These are phyloP conservation scores for Lutjanus argentimaculatus DNA, from an alignment of 2,797 vertebrate species.

Conservation along the genomic window DNA sequence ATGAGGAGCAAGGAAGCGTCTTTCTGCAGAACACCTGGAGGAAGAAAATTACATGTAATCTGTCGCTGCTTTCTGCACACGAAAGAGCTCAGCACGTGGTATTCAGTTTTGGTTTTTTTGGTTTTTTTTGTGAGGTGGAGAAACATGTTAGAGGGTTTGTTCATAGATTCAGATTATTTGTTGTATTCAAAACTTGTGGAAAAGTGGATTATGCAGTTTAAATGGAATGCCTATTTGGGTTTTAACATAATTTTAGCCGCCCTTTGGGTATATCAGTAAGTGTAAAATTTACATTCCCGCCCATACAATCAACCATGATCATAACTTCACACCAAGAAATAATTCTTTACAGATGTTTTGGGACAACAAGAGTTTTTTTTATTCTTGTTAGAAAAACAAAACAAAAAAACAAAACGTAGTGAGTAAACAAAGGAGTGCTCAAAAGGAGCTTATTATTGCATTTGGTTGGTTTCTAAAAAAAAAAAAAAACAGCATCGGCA, in stretches of 20 bases:
- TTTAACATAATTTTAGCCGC: background rate
- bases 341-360: conserved; percentile 27
- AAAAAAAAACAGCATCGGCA: conserved; percentile 37
- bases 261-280: background rate
- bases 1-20: background rate
- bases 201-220: background rate
- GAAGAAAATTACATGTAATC: conserved; percentile 6
- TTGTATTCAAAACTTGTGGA: background rate
- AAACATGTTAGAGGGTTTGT: background rate
- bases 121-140: background rate
- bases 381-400: conserved; percentile 62
- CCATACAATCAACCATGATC: conserved; percentile 13
- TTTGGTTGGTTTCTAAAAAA: conserved; percentile 30
- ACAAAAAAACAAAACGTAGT: background rate
- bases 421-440: conserved; percentile 66
- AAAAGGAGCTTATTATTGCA: conserved; percentile 61
- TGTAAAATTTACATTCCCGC: background rate
- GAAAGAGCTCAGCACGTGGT: background rate
- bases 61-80: background rate
- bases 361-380: conserved; percentile 64
- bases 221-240: background rate
- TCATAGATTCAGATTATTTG: conserved; percentile 10
- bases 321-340: conserved; percentile 27
- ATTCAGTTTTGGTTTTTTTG: conserved; percentile 6
- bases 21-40: conserved; percentile 45